These are phyloP conservation scores for Oncopeltus fasciatus DNA, from an alignment of 1,140 invertebrate species.

Conservation along the genomic window DNA sequence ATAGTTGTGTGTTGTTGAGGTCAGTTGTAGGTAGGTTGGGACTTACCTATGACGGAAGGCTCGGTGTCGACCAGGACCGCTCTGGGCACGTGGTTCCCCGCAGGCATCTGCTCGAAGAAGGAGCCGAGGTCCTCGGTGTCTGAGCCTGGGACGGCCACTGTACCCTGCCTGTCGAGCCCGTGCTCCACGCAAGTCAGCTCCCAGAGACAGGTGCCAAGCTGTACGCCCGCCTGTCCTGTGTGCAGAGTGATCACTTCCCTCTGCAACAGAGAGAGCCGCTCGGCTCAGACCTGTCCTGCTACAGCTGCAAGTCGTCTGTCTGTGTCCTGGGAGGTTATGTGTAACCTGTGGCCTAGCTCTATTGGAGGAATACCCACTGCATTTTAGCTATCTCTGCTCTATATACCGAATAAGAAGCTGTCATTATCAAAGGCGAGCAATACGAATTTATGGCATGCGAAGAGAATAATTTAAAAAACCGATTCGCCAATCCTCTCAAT, in stretches of 20 bases:
- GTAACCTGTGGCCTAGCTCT: too few species aligned
- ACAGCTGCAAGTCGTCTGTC: too few species aligned
- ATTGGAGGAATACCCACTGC: too few species aligned
- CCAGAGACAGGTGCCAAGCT: slow-evolving; percentile 54
- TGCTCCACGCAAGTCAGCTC: slow-evolving; percentile 61
- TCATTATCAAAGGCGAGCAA: too few species aligned
- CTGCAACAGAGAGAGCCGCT: too few species aligned
- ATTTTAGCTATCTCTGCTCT: too few species aligned
- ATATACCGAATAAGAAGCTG: too few species aligned
- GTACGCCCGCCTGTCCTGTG: slow-evolving; percentile 57
- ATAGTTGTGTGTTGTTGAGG: neutral
- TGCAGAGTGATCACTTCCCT: slow-evolving; percentile 49
- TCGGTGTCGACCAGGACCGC: slow-evolving; percentile 67
- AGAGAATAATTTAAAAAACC: too few species aligned
- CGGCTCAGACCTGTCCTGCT: too few species aligned
- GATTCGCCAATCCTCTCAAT: too few species aligned
- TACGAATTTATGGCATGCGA: too few species aligned
- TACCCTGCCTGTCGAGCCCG: slow-evolving; percentile 35
- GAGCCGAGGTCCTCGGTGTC: slow-evolving; percentile 34
- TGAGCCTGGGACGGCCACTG: neutral
- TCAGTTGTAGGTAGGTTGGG: neutral
- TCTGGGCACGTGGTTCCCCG: slow-evolving; percentile 56
- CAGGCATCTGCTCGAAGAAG: slow-evolving; percentile 50
- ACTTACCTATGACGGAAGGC: slow-evolving; percentile 47
- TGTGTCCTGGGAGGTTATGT: too few species aligned